These are phyloP conservation scores for Calcarius lapponicus DNA, from an alignment of 2,797 vertebrate species.

Conservation along the genomic window DNA sequence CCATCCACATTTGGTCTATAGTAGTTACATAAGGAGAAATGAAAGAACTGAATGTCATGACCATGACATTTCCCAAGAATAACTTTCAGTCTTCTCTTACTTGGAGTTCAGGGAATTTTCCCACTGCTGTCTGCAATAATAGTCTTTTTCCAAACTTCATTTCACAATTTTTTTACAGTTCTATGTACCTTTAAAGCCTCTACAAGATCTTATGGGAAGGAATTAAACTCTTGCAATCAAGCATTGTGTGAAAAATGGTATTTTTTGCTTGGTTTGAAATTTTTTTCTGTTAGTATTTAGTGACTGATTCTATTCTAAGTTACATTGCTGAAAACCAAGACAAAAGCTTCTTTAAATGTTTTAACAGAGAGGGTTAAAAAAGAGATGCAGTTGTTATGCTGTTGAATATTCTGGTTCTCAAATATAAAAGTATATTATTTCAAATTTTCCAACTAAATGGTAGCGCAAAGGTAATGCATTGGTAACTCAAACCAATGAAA, in stretches of 20 bases:
- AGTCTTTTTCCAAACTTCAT: background rate
- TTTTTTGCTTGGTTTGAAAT: background rate
- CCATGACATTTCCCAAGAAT: background rate
- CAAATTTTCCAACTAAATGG: background rate
- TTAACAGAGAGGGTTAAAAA: background rate
- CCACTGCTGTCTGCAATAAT: background rate
- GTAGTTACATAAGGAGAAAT: background rate
- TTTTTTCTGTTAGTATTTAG: background rate
- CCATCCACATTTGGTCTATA: background rate
- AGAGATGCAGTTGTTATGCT: background rate
- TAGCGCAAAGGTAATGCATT: background rate
- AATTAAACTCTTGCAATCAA: background rate
- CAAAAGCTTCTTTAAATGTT: background rate
- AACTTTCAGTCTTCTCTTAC: background rate
- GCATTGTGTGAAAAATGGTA: background rate
- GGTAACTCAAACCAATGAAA: background rate
- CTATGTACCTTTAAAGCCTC: background rate
- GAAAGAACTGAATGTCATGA: background rate
- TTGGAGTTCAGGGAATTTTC: background rate
- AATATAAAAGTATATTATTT: background rate
- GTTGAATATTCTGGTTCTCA: background rate
- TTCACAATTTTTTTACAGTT: background rate
- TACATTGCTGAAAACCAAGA: background rate
- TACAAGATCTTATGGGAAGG: background rate
- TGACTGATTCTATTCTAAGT: background rate